Evolutionary conservation across 2,797 vertebrate genomes (phyloP).

Genomic region (Apogon talboti): DNA sequence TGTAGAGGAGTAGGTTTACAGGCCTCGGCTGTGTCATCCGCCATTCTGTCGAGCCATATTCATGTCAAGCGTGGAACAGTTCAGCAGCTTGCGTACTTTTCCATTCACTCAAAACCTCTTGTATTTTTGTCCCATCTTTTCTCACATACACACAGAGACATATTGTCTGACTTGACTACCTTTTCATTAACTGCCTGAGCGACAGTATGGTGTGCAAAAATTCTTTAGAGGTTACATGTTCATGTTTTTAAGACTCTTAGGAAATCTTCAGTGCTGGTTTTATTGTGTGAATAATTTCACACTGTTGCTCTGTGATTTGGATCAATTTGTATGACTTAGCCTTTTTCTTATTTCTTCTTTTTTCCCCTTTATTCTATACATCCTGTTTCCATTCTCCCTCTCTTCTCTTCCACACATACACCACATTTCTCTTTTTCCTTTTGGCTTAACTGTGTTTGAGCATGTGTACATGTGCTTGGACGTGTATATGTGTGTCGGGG

Average conservation of each 20-base stretch:
- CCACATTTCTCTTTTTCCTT: conserved; percentile 79
- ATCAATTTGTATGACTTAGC: conserved; percentile 63
- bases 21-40: conserved; percentile 48
- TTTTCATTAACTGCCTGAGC: conserved; percentile 62
- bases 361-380: conserved; percentile 56
- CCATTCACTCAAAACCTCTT: conserved; percentile 1
- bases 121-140: conserved; percentile 14
- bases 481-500: conserved; percentile 83
- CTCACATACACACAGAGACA: conserved; percentile 15
- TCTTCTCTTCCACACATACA: not conserved
- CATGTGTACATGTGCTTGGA: conserved; percentile 84
- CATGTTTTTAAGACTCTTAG: conserved; percentile 51
- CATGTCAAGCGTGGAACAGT: conserved; percentile 13
- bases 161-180: conserved; percentile 41
- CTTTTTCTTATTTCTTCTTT: conserved; percentile 88
- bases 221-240: conserved; percentile 47
- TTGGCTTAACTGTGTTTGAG: conserved; percentile 52
- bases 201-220: conserved; percentile 34
- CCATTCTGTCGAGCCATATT: conserved; percentile 9
- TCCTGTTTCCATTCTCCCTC: conserved; percentile 20
- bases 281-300: conserved; percentile 56
- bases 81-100: conserved; percentile 22
- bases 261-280: conserved; percentile 68
- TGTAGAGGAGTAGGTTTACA: conserved; percentile 19
- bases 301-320: conserved; percentile 58